phyloP scores from a whole-genome alignment of 2,797 vertebrate genomes.

The Onychomys arenicola region DNA sequence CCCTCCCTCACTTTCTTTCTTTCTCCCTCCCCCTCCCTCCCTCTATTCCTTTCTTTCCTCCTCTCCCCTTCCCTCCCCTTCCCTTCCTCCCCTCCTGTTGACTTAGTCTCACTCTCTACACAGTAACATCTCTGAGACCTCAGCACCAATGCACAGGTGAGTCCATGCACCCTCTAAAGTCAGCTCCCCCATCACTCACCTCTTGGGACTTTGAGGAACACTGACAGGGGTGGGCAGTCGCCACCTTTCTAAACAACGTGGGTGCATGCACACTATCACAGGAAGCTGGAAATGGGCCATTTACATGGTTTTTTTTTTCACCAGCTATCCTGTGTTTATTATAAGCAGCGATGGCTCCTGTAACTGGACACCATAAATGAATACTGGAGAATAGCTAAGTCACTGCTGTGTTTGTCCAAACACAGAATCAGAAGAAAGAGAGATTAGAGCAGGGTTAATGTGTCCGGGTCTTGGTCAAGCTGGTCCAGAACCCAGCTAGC shows the following conservation, averaged over 20 bases:
- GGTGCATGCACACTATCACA: background rate
- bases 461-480: background rate
- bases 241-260: background rate
- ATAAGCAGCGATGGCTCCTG: background rate
- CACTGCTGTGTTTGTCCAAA: background rate
- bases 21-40: rapidly evolving
- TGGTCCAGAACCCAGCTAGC: background rate
- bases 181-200: background rate
- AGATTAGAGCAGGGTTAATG: background rate
- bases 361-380: slow-evolving; percentile 23
- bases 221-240: background rate
- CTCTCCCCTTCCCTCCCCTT: rapidly evolving
- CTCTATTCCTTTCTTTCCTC: rapidly evolving
- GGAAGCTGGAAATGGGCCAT: background rate
- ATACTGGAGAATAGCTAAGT: slow-evolving; percentile 1
- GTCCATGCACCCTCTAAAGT: too few relatives aligned
- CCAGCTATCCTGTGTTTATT: background rate
- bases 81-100: background rate
- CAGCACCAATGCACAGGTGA: too few relatives aligned
- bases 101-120: background rate
- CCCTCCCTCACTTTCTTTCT: background rate
- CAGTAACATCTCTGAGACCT: background rate
- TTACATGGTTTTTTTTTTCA: background rate
- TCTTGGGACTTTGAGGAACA: background rate
- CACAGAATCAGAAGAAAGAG: background rate